Percentiles rank a stretch among this genome's conserved stretches.
These are phyloP conservation scores for Portevinia maculata DNA, from an alignment of 2,888 invertebrate genomes.

Conservation along the genomic window DNA sequence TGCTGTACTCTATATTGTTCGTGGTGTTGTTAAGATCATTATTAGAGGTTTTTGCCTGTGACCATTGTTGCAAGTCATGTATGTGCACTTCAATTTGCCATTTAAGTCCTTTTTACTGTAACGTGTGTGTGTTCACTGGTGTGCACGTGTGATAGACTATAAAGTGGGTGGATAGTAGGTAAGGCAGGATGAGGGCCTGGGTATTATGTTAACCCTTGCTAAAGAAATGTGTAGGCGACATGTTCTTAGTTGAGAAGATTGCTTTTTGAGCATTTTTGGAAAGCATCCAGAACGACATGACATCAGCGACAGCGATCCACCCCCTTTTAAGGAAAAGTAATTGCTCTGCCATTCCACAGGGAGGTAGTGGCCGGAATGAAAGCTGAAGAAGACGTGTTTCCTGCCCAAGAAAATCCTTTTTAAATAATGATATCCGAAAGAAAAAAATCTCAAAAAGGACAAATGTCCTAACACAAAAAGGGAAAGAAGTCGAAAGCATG, in stretches of 20 bases:
- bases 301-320: constrained; percentile 39
- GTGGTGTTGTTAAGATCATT: constrained; percentile 66
- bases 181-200: no score
- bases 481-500: constrained; percentile 4
- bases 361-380: constrained; percentile 41
- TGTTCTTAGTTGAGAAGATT: constrained; percentile 40
- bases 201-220: constrained; percentile 7
- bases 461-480: constrained; percentile 19
- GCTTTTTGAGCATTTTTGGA: constrained; percentile 64
- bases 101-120: constrained; percentile 33
- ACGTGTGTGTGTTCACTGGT: constrained; percentile 16
- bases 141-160: constrained; percentile 20
- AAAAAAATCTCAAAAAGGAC: constrained; percentile 40
- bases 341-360: constrained; percentile 50
- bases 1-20: constrained; percentile 44
- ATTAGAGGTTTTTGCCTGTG: constrained; percentile 54
- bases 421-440: constrained; percentile 69
- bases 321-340: constrained; percentile 55
- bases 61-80: constrained; percentile 63
- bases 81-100: constrained; percentile 65
- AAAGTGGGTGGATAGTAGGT: neutral
- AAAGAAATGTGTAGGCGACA: constrained; percentile 30
- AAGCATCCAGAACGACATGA: constrained; percentile 64
- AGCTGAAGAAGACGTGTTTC: constrained; percentile 57
- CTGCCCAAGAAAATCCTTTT: constrained; percentile 67